phyloP scores from a whole-genome alignment of 2,888 invertebrate genomes.

The Agrypnus murinus region DNA sequence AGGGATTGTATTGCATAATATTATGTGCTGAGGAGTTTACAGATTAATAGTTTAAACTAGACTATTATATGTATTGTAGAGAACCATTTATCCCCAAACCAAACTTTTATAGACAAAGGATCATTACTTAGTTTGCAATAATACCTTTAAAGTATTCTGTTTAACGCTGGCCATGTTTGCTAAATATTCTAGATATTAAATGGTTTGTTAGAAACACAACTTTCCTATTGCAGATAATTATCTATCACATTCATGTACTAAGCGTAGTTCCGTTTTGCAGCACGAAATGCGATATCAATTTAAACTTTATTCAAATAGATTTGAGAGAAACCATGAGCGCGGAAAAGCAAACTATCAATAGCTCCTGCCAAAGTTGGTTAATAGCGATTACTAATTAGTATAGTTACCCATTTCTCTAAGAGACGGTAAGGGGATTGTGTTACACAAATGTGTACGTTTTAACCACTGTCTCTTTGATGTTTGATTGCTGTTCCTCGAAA shows the following conservation, averaged over 20 bases:
- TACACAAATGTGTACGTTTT: neutral
- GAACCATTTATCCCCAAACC: too few relatives aligned
- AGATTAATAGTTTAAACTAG: too few relatives aligned
- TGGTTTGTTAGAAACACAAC: conserved; percentile 23
- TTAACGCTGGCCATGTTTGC: neutral
- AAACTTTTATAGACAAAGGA: too few relatives aligned
- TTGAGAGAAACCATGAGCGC: conserved; percentile 26
- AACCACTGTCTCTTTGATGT: conserved; percentile 8
- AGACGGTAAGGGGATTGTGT: conserved; percentile 19
- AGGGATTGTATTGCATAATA: too few relatives aligned
- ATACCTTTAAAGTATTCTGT: too few relatives aligned
- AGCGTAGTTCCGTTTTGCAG: conserved; percentile 37
- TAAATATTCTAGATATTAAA: conserved; percentile 24
- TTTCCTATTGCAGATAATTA: conserved; percentile 35
- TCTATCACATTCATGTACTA: conserved; percentile 30
- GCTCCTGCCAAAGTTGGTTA: conserved; percentile 35
- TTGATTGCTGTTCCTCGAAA: neutral
- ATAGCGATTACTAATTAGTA: conserved; percentile 38
- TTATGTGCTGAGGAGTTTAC: too few relatives aligned
- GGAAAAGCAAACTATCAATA: conserved; percentile 43
- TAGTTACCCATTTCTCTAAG: conserved; percentile 20
- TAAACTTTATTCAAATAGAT: conserved; percentile 43
- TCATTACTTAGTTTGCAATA: too few relatives aligned
- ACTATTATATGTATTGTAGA: too few relatives aligned
- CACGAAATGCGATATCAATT: conserved; percentile 45